Base-by-base conservation (phyloP, 2,888 invertebrate genomes). In the Ochlodes sylvanus region DNA sequence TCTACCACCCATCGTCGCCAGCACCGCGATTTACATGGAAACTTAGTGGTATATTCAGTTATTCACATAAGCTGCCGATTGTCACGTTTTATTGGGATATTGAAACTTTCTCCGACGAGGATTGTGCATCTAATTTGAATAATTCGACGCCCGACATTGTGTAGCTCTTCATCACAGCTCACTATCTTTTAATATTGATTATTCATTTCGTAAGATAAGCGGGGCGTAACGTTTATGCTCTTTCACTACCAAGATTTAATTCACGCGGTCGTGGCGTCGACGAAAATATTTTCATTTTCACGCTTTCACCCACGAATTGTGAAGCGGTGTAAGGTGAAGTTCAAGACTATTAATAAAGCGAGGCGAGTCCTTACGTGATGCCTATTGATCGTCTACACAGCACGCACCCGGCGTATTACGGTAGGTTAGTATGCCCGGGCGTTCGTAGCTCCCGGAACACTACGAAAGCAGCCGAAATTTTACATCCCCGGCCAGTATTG, bases 311-410 rank as follows among this genome's bases (percentile, higher is more conserved):
- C 79, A 85, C 83, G 84, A 84, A 82, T 81, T 80, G 81, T 76
- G 78, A 76, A 75, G 77, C 80, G 76, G 74, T 79, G 75, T 85
- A 86, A 88, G 92, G 89, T 91, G 87, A 93, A 93, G 92, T 92
- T 93, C 92, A 92, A 89, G 92, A 89, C 88, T 93, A 91, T 92
- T 92, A 90, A 92, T 92, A 92, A 89, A 85, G 81, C 85, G 84
- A 83, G 84, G 81, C 83, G 83, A 85, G 86, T 79, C 88, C 89
- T 88, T 88, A 82, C 89, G 86, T 81, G 85, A 85, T 81, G 81
- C 71, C 79, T 93, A 93, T 93, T 87, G 92, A 93, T 93, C 92
- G 89, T 79, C 83, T 80, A 78, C 81, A 81, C 84, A 85, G 82
- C 85, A 90, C 90, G 89, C 90, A 89, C 90, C 87, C 83, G 72